Percentiles rank a stretch among this genome's conserved stretches.
These are phyloP conservation scores for Meriones psammophilus DNA, from an alignment of 2,797 vertebrate genomes.

Conservation along the genomic window DNA sequence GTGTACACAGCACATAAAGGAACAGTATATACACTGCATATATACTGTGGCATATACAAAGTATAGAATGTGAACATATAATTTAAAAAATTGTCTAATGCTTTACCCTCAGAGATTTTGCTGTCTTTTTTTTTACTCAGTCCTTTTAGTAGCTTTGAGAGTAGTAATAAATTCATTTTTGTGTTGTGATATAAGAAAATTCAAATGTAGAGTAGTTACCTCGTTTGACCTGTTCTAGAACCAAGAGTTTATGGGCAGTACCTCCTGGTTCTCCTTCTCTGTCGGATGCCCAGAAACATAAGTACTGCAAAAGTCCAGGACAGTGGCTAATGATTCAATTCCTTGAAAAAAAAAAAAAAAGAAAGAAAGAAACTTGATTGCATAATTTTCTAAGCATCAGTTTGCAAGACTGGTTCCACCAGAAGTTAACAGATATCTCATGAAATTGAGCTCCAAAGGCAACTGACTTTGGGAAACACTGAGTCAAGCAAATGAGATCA, in stretches of 20 bases:
- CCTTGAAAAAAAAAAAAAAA: not conserved
- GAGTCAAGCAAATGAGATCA: not conserved
- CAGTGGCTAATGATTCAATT: not conserved
- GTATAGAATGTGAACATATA: not conserved
- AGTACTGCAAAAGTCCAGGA: not conserved
- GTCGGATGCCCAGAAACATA: not conserved
- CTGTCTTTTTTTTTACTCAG: not conserved
- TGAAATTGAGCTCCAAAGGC: not conserved
- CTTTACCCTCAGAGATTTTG: not conserved
- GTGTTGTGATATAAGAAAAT: not conserved
- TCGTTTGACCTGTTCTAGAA: not conserved
- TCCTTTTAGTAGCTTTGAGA: not conserved
- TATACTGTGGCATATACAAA: not conserved
- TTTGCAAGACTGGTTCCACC: not conserved
- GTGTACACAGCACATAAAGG: not conserved
- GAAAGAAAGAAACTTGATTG: not conserved
- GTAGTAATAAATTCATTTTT: not conserved
- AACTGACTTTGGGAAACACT: constrained; percentile 22
- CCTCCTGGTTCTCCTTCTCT: not conserved
- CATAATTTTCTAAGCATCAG: not conserved
- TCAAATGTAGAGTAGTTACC: not conserved
- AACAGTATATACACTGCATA: not conserved
- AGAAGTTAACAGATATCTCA: not conserved
- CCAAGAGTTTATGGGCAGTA: not conserved
- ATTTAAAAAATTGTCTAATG: not conserved